Evolutionary conservation across 2,888 invertebrate species (phyloP), one percentile per base, ranked within the genome.

Genomic region (Aphidoletes aphidimyza): DNA sequence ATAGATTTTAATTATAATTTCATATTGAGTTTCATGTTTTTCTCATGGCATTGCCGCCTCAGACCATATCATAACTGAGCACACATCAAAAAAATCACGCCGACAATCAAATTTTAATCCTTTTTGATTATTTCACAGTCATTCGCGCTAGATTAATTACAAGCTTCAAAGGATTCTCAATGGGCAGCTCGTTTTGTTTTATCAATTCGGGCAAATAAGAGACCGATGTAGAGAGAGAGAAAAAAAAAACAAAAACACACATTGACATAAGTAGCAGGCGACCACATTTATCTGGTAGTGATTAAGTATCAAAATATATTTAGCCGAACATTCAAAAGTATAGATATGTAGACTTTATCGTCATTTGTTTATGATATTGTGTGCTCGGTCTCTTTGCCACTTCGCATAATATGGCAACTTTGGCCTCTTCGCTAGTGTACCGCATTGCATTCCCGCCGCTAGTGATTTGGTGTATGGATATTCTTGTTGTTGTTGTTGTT

Each of bases 91-190:
- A 69, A 11, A 30, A 69, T 42, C 8, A 30, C 30, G 69, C 69
- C 69, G 69, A 69, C 69, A 69, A 30, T 5, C 34, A 11, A n/a
- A n/a, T 26, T 30, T 69, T 69, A 69, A 69, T 69, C 30, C 69
- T 14, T 26, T 69, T 69, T 69, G 30, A 69, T 69, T 69, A 69
- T 14, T 69, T 30, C 30, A 26, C 11, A 69, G 11, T 34, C 69
- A 69, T 69, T n/a, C n/a, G n/a, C 30, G 14, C 9, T 47, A 2
- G 47, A 47, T 14, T 47, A 47, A 47, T 39, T 39, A n/a, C n/a
- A n/a, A n/a, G n/a, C n/a, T n/a, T n/a, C n/a, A n/a, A n/a, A n/a
- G n/a, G n/a, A n/a, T n/a, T n/a, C n/a, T n/a, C n/a, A n/a, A n/a
- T n/a, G n/a, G n/a, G n/a, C n/a, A n/a, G n/a, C n/a, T n/a, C n/a